Evolutionary conservation across 2,113 vertebrate genomes (phyloP), one percentile per base, ranked within the genome.

Genomic region (Arenaria interpres): DNA sequence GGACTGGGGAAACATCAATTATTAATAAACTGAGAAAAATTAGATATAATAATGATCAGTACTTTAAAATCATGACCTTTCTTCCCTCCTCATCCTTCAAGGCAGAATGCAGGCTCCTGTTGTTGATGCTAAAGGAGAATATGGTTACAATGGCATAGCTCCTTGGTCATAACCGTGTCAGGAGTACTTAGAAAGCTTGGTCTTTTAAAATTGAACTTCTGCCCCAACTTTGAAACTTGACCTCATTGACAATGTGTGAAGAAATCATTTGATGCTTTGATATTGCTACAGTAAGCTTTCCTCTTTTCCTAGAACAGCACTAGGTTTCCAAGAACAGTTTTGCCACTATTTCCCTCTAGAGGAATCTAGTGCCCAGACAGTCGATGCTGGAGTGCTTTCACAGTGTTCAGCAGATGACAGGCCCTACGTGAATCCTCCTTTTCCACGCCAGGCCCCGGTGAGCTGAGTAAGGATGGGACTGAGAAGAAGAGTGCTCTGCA

Each of bases 121-220:
- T 54, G 28, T 25, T 57, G 59, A 16, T 63, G n/a, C 13, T 62
- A 25, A 73, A 37, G 67, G 27, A 30, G 25, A 54, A 59, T 28
- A 41, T 7, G 12, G n/a, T 30, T 80, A 5, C 19, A 62, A 19
- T 51, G 33, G 6, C 13, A 25, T 25, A 71, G 14, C 16, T 46
- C 6, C 22, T 88, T 0, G 0, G 16, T 37, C 35, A 25, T n/a
- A 35, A 77, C 27, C 7, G 3, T 28, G 62, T 9, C 28, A 64
- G 22, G 11, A 45, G 63, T 57, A 27, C 25, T 84, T 54, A 67
- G n/a, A 90, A 74, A 45, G 5, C 7, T 63, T 73, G 46, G 32
- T 78, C 37, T 84, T 84, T 77, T 77, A 48, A 86, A 89, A 85
- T 19, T 54, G 6, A 92, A 73, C 11, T 19, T 87, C 6, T 79